These are phyloP conservation scores for Acleris emargana DNA, from an alignment of 2,888 invertebrate genomes.

Conservation along the genomic window DNA sequence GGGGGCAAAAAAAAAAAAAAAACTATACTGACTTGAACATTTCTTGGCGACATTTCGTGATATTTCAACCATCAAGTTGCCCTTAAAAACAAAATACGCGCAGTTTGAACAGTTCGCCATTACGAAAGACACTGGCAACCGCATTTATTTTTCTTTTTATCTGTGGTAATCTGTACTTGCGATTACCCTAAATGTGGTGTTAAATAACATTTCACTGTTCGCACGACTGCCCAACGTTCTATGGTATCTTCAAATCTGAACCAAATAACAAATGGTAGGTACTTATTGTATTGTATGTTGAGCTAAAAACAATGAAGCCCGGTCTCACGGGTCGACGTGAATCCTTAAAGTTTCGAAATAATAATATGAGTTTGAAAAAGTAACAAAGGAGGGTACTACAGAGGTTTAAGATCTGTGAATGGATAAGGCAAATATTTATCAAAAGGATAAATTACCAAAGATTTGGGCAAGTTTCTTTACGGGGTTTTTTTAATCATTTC, in stretches of 20 bases:
- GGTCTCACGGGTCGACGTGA: neutral
- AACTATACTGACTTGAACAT: too few relatives aligned
- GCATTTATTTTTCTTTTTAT: constrained; percentile 13
- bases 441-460: too few relatives aligned
- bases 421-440: too few relatives aligned
- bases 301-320: constrained; percentile 20
- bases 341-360: constrained; percentile 14
- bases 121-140: constrained; percentile 20
- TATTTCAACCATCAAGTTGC: too few relatives aligned
- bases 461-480: too few relatives aligned
- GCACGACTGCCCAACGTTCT: constrained; percentile 42
- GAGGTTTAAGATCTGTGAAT: too few relatives aligned
- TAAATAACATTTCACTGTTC: constrained; percentile 36
- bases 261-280: constrained; percentile 20
- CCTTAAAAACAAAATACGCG: neutral
- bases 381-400: neutral
- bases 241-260: constrained; percentile 33
- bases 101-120: constrained; percentile 6
- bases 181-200: constrained; percentile 36
- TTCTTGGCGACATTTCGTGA: too few relatives aligned
- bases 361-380: neutral
- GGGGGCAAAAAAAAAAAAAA: too few relatives aligned
- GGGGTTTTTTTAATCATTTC: too few relatives aligned
- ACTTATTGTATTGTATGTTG: constrained; percentile 16
- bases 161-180: constrained; percentile 14